Evolutionary conservation across 1,140 invertebrate genomes (phyloP), one percentile per base, ranked within the genome.

Genomic region (Tribolium madens): DNA sequence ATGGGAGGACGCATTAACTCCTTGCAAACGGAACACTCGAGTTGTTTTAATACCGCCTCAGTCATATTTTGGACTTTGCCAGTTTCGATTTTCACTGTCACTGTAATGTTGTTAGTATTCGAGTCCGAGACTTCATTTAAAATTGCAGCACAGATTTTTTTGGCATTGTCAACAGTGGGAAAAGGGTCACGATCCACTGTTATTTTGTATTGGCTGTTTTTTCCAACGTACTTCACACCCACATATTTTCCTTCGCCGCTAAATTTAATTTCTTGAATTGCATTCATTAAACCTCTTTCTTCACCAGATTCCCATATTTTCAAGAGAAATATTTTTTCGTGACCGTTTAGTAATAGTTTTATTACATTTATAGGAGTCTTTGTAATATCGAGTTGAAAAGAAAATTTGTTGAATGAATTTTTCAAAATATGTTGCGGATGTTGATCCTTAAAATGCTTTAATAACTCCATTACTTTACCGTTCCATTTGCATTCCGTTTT

Each of bases 1-100:
- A 91, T 93, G 3, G 94, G 94, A 36, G 93, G 91, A 26, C 91
- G 87, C 85, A 95, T 93, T 83, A 91, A 91, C 76, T 94, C 92
- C 83, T 94, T 89, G 82, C 94, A 96, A 4, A 95, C 93, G 2
- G 94, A 79, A 52, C 80, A 95, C 83, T 95, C 93, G 53, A 82
- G 76, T 21, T 75, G 76, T 10, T 81, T 76, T 42, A 81, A 48
- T 64, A 82, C 75, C 74, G 74, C 57, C 47, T 80, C 77, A 2
- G 77, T 79, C 18, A 77, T 31, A 26, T 72, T 48, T 13, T 31
- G 13, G 13, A 52, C 7, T 26, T 50, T 7, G 13, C 26, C 18
- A 26, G 2, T 14, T 76, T 77, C 77, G 3, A 80, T 78, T 26
- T 78, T 81, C 47, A 81, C 78, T 33, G 76, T 73, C 26, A 78